Evolutionary conservation across 2,113 vertebrate genomes (phyloP).

Genomic region (Hylia prasina): DNA sequence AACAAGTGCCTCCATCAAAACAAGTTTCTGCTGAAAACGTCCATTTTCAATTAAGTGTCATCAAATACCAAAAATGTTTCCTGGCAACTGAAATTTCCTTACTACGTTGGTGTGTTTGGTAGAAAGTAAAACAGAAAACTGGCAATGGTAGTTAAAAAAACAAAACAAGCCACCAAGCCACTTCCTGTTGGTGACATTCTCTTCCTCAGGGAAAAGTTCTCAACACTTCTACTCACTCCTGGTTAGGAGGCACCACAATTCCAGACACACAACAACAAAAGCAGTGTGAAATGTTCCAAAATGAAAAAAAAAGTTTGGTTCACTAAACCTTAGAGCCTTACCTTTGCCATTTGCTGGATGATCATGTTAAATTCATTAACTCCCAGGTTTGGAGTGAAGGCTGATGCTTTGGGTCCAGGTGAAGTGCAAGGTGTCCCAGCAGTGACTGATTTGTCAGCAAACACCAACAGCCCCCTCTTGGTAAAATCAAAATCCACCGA

Average conservation of each 20-base stretch:
- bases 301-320: not conserved
- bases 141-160: not conserved
- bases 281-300: not conserved
- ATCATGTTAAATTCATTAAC: constrained; percentile 78
- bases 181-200: not conserved
- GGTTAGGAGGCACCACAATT: not conserved
- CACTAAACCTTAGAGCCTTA: constrained; percentile 22
- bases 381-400: constrained; percentile 39
- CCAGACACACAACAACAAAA: not conserved
- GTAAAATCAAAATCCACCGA: constrained; percentile 88
- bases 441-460: constrained; percentile 74
- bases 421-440: constrained; percentile 53
- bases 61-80: not conserved
- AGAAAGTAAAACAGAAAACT: not conserved
- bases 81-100: not conserved
- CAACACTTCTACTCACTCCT: not conserved
- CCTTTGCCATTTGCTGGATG: constrained; percentile 84
- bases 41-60: not conserved
- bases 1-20: not conserved
- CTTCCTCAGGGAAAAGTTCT: not conserved
- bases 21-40: not conserved
- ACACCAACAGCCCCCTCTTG: constrained; percentile 86
- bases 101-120: not conserved
- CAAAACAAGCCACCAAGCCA: not conserved
- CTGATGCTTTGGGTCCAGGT: constrained; percentile 14